Evolutionary conservation across 2,797 vertebrate genomes (phyloP), one percentile per base, ranked within the genome.

Genomic region (Chrysocyon brachyurus): DNA sequence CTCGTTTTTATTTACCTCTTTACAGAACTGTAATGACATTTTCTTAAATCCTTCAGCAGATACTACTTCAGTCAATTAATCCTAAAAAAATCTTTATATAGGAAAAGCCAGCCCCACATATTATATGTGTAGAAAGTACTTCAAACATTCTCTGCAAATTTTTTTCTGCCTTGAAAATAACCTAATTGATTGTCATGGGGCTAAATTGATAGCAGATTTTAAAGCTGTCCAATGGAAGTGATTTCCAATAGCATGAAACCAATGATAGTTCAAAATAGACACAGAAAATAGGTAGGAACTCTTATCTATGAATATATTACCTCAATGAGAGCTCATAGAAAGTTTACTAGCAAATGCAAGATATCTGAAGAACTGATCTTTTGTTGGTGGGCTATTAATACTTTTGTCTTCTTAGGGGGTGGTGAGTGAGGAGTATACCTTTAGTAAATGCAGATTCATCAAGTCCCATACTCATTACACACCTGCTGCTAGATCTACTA

Each of bases 31-130:
- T 54, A 72, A 64, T 59, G 11, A 26, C 49, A 87, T 63, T 93
- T 93, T 90, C 46, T 96, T 8, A 94, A 82, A 46, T 92, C 54
- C 21, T 92, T 82, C 66, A 86, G 40, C 56, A 92, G 54, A 83
- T 75, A 81, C n/a, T 59, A 85, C 64, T 49, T 91, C 10, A 28
- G 10, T 15, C 28, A 77, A 72, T 92, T 64, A 87, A 72, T 66
- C 56, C 64, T 87, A 68, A 59, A 78, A 66, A 73, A 79, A 54
- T 0, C 6, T 85, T 85, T 52, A 88, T 75, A 61, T n/a, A 91
- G 22, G n/a, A 73, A 95, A 94, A 75, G 26, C 73, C 40, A 66
- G 31, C 22, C 49, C 7, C 40, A 84, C 64, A 85, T 54, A 81
- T n/a, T 40, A 59, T 84, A 21, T 40, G 16, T 59, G 17, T 79